Conservation (phyloP, 2,113 vertebrate genomes). For the Elachura formosa region DNA sequence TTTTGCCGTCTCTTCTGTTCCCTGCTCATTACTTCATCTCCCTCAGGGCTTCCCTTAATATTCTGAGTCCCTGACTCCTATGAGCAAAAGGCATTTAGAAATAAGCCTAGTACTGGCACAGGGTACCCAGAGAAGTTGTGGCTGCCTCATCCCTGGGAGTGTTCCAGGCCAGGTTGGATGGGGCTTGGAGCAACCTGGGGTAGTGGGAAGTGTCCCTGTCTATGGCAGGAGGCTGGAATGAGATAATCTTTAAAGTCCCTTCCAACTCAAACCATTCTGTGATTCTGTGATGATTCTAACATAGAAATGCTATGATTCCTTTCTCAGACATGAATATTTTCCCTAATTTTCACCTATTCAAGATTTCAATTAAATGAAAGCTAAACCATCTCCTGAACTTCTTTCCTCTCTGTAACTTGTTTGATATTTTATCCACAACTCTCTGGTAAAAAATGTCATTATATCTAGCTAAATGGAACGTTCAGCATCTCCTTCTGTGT, state of each 20-base stretch:
- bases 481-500: neutral
- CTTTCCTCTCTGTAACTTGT: neutral
- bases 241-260: neutral
- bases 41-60: neutral
- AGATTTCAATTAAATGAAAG: neutral
- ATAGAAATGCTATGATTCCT: neutral
- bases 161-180: neutral
- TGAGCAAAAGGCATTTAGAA: neutral
- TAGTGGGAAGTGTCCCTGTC: neutral
- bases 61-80: neutral
- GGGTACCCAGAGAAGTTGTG: neutral
- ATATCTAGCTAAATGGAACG: neutral
- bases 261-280: neutral
- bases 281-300: neutral
- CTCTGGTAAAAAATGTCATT: neutral
- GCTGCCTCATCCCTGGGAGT: neutral
- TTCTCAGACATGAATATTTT: neutral
- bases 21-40: neutral
- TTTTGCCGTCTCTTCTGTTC: neutral
- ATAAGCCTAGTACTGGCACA: neutral
- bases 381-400: neutral
- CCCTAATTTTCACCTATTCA: neutral
- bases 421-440: neutral
- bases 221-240: neutral
- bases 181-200: fast-evolving